Evolutionary conservation across 2,888 invertebrate genomes (phyloP).

Genomic region (Stegophylla sp.): DNA sequence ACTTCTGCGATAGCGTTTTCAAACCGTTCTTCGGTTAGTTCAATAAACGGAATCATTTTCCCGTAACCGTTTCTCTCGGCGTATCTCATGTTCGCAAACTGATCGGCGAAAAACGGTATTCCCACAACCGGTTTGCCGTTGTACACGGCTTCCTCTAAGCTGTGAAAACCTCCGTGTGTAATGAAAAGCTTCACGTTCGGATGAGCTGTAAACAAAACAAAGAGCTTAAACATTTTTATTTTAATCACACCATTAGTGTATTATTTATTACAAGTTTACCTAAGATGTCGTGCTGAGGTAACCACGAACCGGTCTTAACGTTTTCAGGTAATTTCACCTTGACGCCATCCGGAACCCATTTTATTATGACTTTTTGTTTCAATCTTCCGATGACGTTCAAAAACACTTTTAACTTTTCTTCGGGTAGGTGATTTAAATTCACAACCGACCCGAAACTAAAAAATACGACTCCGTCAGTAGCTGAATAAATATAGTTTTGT

Average conservation of each 20-base stretch:
- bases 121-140: conserved; percentile 35
- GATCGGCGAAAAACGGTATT: conserved; percentile 56
- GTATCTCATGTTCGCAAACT: conserved; percentile 22
- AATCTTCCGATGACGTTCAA: conserved; percentile 25
- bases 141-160: conserved; percentile 35
- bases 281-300: conserved; percentile 51
- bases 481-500: conserved; percentile 56
- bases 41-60: background rate
- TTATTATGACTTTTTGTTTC: conserved; percentile 55
- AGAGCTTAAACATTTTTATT: background rate
- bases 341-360: conserved; percentile 50
- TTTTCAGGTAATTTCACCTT: background rate
- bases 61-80: conserved; percentile 24
- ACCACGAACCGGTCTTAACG: conserved; percentile 33
- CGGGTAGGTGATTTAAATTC: conserved; percentile 14
- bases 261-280: conserved; percentile 23
- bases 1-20: conserved; percentile 26
- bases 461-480: conserved; percentile 49
- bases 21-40: conserved; percentile 25
- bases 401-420: conserved; percentile 29
- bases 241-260: background rate
- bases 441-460: conserved; percentile 57
- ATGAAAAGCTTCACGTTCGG: conserved; percentile 43
- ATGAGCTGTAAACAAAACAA: conserved; percentile 23
- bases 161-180: conserved; percentile 53